Evolutionary conservation across 2,797 vertebrate genomes (phyloP).

Genomic region (Miichthys miiuy): DNA sequence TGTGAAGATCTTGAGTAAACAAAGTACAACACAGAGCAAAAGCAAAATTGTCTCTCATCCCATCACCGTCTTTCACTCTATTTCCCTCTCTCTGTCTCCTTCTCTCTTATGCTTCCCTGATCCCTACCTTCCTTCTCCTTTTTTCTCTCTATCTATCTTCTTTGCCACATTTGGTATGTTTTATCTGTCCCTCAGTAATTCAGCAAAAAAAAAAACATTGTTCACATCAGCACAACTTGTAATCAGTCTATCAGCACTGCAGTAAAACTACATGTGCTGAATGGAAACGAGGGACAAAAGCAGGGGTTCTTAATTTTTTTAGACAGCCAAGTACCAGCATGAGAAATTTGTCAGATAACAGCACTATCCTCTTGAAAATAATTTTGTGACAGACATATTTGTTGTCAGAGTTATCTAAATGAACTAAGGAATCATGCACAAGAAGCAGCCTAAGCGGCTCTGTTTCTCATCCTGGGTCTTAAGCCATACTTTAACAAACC

Average conservation of each 20-base stretch:
- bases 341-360: constrained; percentile 37
- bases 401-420: constrained; percentile 40
- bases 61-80: constrained; percentile 66
- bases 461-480: constrained; percentile 43
- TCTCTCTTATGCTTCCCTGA: constrained; percentile 40
- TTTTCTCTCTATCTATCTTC: constrained; percentile 26
- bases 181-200: constrained; percentile 58
- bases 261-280: constrained; percentile 44
- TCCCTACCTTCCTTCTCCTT: constrained; percentile 43
- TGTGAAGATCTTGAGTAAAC: constrained; percentile 81
- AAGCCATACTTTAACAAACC: constrained; percentile 63
- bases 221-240: constrained; percentile 56
- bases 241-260: constrained; percentile 61
- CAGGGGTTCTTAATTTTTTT: constrained; percentile 31
- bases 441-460: constrained; percentile 38
- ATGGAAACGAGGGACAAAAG: constrained; percentile 57
- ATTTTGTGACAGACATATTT: constrained; percentile 35
- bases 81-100: constrained; percentile 51
- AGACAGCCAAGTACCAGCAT: constrained; percentile 36
- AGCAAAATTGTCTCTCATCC: constrained; percentile 73
- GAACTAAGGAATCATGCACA: constrained; percentile 38
- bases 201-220: constrained; percentile 25
- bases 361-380: constrained; percentile 32
- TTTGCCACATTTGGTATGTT: constrained; percentile 48
- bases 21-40: constrained; percentile 79